Conservation (phyloP, 2,797 vertebrate genomes). For the Cercopithecus mitis region DNA sequence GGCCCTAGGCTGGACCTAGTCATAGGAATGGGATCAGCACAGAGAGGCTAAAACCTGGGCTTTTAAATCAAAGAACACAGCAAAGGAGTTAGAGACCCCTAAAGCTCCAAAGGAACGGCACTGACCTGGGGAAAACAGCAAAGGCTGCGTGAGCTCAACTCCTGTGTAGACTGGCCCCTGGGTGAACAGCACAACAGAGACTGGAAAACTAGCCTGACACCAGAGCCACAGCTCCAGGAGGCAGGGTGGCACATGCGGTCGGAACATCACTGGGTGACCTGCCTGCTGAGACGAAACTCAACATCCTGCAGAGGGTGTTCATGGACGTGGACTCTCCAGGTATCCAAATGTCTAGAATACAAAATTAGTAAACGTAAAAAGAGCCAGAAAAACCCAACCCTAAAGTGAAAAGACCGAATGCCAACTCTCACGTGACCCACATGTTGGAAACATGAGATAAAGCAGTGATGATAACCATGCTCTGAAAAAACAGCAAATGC, state of each 20-base stretch:
- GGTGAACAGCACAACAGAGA: background rate
- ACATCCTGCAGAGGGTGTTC: background rate
- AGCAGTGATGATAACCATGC: background rate
- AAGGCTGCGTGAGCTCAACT: background rate
- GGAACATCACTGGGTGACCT: background rate
- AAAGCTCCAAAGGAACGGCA: too few species aligned
- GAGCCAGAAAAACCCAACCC: background rate
- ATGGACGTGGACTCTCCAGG: background rate
- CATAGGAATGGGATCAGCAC: background rate
- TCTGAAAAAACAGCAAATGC: background rate
- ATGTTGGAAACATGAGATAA: background rate
- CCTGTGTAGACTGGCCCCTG: background rate
- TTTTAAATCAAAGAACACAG: background rate
- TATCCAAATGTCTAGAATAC: background rate
- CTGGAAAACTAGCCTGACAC: background rate
- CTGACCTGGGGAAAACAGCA: background rate
- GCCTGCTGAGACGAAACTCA: background rate
- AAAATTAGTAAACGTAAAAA: background rate
- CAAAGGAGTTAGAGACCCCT: background rate
- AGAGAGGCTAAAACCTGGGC: background rate
- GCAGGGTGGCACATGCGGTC: fast-evolving
- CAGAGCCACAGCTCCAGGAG: too few species aligned
- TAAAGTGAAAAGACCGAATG: background rate
- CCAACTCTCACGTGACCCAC: background rate
- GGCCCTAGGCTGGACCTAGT: background rate